These are phyloP conservation scores for Eupithecia centaureata DNA, from an alignment of 2,888 invertebrate genomes.

Conservation along the genomic window DNA sequence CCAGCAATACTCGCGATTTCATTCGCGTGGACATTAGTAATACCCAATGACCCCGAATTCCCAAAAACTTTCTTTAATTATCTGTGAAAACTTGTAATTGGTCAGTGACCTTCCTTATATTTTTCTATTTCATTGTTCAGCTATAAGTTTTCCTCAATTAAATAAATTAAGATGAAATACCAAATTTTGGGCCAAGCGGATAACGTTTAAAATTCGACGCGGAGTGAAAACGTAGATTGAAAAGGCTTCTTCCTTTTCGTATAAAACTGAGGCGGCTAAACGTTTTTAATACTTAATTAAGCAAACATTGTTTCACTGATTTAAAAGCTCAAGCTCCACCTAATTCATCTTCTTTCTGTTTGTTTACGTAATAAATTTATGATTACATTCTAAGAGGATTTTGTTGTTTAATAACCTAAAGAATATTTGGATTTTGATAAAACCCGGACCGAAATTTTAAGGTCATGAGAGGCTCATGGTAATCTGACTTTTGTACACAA, in stretches of 20 bases:
- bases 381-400: constrained; percentile 13
- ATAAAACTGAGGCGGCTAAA: constrained; percentile 4
- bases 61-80: too few species aligned
- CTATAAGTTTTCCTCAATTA: too few species aligned
- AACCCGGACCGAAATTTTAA: constrained; percentile 4
- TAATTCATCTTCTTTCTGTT: constrained; percentile 13
- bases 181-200: too few species aligned
- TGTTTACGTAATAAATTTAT: constrained; percentile 13
- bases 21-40: too few species aligned
- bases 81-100: too few species aligned
- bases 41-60: too few species aligned
- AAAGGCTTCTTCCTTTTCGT: neutral
- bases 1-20: too few species aligned
- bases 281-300: constrained; percentile 13
- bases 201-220: neutral
- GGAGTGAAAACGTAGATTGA: neutral
- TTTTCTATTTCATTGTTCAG: too few species aligned
- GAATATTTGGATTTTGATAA: constrained; percentile 5
- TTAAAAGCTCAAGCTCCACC: neutral
- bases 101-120: too few species aligned
- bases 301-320: constrained; percentile 8
- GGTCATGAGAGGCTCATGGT: neutral
- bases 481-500: neutral
- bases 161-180: too few species aligned
- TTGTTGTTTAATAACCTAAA: constrained; percentile 12